Percentiles rank a stretch among this genome's conserved stretches.
phyloP scores from a whole-genome alignment of 2,797 vertebrate species.

The Alosa sapidissima region DNA sequence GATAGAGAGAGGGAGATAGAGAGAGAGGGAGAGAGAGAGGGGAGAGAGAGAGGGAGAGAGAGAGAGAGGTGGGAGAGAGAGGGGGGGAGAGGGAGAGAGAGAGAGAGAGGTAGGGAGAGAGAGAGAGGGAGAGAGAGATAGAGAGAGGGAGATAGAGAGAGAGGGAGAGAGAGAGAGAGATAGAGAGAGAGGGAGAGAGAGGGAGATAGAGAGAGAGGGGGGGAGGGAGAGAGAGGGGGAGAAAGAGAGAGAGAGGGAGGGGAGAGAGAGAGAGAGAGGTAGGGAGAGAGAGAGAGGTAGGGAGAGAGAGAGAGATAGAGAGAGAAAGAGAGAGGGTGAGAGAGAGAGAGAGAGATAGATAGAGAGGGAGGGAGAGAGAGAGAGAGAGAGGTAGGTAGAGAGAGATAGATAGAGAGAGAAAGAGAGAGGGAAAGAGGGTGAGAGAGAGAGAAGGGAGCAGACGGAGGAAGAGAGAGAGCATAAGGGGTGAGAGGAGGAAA shows the following conservation, averaged over 20 bases:
- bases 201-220: conserved; percentile 7
- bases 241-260: conserved; percentile 8
- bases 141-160: not conserved
- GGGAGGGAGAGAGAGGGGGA: conserved; percentile 28
- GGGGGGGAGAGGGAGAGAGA: not conserved
- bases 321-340: not conserved
- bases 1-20: not conserved
- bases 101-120: not conserved
- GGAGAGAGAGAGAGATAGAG: not conserved
- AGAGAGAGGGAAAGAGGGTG: not conserved
- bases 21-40: not conserved
- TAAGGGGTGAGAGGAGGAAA: not conserved
- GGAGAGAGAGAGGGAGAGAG: not conserved
- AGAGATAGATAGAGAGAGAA: not conserved
- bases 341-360: not conserved
- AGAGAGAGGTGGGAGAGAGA: not conserved
- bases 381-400: not conserved
- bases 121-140: not conserved
- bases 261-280: conserved; percentile 24
- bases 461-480: not conserved
- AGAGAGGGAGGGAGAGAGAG: not conserved
- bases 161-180: not conserved
- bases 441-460: conserved; percentile 6
- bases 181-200: no score
- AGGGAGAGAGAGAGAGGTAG: conserved; percentile 10